Evolutionary conservation across 2,888 invertebrate species (phyloP), one percentile per base, ranked within the genome.

Genomic region (Acronicta psi): DNA sequence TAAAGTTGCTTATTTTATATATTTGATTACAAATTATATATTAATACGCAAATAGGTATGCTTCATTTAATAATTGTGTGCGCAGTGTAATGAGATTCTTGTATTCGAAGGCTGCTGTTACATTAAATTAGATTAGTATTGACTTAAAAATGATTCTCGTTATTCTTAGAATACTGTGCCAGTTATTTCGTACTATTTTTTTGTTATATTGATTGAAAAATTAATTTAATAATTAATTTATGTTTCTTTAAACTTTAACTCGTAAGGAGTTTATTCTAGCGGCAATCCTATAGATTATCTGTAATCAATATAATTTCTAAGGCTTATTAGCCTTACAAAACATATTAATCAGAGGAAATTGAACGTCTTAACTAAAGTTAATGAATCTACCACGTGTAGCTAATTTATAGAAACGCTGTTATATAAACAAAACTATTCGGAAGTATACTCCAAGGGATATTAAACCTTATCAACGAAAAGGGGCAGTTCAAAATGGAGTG

Each of bases 271-370:
- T 20, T 20, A 20, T 20, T 5, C 20, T 20, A 20, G 5, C 20
- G 20, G 20, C 20, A 20, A 20, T 4, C n/a, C n/a, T n/a, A n/a
- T n/a, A n/a, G n/a, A n/a, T n/a, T n/a, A n/a, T n/a, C n/a, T n/a
- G n/a, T n/a, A n/a, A n/a, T n/a, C n/a, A n/a, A n/a, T n/a, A n/a
- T n/a, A n/a, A n/a, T n/a, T n/a, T n/a, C n/a, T n/a, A n/a, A n/a
- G 1, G 6, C 23, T 23, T 36, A 37, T 25, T 59, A 62, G 20
- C 54, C 44, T 46, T 23, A 43, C 31, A 45, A 57, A 66, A 67
- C 50, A 37, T 47, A 62, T 41, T 72, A 59, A 59, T 68, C 62
- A 29, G 54, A 62, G 37, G 75, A 75, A 67, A 66, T 75, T 67
- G 61, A 67, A 59, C 56, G 62, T 54, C 34, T 36, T 58, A 63